Conservation (phyloP, 1,140 invertebrate species). For the Lycorma delicatula region DNA sequence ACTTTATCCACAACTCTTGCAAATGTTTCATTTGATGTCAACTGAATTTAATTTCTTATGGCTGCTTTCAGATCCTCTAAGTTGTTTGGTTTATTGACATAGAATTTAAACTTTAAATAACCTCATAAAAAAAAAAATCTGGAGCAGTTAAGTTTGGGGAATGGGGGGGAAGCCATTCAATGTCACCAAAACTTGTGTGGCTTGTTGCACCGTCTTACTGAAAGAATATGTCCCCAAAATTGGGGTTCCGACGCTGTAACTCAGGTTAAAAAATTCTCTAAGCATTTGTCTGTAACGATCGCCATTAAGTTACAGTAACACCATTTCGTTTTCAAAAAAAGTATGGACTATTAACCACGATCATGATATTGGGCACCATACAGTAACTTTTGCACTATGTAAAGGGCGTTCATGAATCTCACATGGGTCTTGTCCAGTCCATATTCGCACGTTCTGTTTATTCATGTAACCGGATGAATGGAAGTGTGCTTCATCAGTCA, state of each 20-base stretch:
- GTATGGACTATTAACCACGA: constrained; percentile 2
- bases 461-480: constrained; percentile 13
- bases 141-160: no score
- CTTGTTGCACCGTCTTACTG: not conserved
- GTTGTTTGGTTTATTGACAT: no score
- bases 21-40: no score
- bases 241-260: not conserved
- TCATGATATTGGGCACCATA: constrained; percentile 16
- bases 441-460: constrained; percentile 17
- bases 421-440: constrained; percentile 13
- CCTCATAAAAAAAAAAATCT: no score
- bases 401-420: constrained; percentile 16
- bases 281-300: constrained; percentile 12
- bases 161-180: no score
- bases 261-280: constrained; percentile 16
- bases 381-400: constrained; percentile 16
- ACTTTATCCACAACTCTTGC: no score
- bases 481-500: constrained; percentile 9
- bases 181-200: no score
- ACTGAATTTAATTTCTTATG: no score
- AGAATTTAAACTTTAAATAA: no score
- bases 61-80: no score
- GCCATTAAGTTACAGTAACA: constrained; percentile 3
- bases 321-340: constrained; percentile 18
- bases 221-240: not conserved